Evolutionary conservation across 2,888 invertebrate genomes (phyloP), one percentile per base, ranked within the genome.

Genomic region (Trisateles emortualis): DNA sequence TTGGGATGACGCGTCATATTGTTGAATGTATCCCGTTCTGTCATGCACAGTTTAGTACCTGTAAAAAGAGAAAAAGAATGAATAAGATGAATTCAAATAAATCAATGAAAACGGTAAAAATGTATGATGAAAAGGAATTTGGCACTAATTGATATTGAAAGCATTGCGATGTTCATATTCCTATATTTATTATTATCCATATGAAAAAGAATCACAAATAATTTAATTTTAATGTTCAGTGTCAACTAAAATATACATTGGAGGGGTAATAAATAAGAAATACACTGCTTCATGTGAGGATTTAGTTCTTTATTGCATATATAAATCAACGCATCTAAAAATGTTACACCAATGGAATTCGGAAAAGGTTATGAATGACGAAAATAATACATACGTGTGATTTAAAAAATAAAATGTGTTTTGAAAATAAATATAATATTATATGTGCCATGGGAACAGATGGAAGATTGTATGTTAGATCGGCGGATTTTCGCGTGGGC

Each of bases 31-130:
- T 75, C 68, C 71, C 71, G 72, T 66, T 71, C 66, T 76, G 72
- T 76, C 72, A 64, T 56, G 68, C 68, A 71, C 74, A 66, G 75
- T 76, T 75, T 64, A 77, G 77, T 88, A 88, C 89, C 87, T 88
- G 89, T 26, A 83, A 86, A 71, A 71, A 75, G 75, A 49, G 75
- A 75, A 77, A 36, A 13, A 33, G 17, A 1, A 51, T 64, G 29
- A 66, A 51, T 44, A 11, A 44, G 33, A 52, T 52, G 36, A 43
- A 53, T 51, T 46, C 52, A n/a, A 39, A 36, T 2, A 24, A n/a
- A 9, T 33, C 22, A 6, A 14, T 32, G 9, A 11, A 13, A 32
- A 26, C 8, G 3, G 6, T 0, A 11, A 13, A 16, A 35, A 16
- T 16, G 13, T 16, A 10, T 2, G 5, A 3, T 19, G 19, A 3